A percentile compares a stretch with the other conserved stretches of the same genome.
Conservation (phyloP, 2,797 vertebrate species). For the Telmatherina bonti region DNA sequence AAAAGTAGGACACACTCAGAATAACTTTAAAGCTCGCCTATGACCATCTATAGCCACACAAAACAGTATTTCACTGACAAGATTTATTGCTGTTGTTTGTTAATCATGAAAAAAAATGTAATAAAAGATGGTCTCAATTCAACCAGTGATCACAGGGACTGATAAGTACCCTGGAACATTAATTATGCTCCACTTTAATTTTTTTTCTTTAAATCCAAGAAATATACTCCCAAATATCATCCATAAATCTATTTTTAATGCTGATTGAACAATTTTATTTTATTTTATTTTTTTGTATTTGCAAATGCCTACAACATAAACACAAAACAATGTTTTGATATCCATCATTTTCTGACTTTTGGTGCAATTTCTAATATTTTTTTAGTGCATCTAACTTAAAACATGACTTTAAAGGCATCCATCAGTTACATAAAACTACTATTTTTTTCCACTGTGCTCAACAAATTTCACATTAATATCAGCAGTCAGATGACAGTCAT, state of each 20-base stretch:
- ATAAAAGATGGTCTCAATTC: neutral
- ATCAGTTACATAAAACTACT: neutral
- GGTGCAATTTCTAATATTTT: neutral
- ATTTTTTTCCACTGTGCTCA: neutral
- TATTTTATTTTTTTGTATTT: neutral
- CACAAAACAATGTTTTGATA: neutral
- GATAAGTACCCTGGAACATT: neutral
- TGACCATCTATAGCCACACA: neutral
- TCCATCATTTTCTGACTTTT: neutral
- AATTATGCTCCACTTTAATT: too few relatives aligned
- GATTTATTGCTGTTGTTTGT: neutral
- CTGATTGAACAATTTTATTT: neutral
- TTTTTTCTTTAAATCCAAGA: too few relatives aligned
- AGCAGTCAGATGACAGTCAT: too few relatives aligned
- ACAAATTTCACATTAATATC: neutral
- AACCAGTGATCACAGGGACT: neutral
- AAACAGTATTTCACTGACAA: neutral
- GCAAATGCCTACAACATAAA: neutral
- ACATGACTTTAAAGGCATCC: neutral
- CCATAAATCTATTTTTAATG: neutral
- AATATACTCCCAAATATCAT: too few relatives aligned
- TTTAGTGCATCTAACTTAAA: neutral
- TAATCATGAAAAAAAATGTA: neutral
- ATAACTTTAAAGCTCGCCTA: neutral
- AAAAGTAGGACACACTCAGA: neutral